These are phyloP conservation scores for Julus scandinavius DNA, from an alignment of 2,888 invertebrate genomes.

Conservation along the genomic window DNA sequence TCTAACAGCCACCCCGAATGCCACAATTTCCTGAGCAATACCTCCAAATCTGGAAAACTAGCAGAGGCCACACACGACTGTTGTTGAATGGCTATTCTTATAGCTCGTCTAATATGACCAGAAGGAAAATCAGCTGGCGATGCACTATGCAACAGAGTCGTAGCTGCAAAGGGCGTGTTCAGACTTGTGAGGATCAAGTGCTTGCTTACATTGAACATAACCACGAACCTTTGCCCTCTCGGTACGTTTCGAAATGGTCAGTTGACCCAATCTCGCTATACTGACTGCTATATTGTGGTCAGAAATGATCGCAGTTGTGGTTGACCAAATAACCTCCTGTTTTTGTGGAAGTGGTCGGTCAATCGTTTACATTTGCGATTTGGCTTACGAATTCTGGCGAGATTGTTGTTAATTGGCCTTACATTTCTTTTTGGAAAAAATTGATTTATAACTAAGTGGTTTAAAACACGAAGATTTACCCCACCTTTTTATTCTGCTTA, in stretches of 20 bases:
- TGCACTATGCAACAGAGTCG: conserved; percentile 5
- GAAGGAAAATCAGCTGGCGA: background rate
- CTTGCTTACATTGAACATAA: background rate
- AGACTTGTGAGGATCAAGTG: background rate
- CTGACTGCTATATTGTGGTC: no score
- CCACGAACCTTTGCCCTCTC: conserved; percentile 19
- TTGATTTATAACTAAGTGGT: background rate
- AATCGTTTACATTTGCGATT: background rate
- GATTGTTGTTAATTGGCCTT: background rate
- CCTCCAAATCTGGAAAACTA: background rate
- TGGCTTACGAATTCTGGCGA: background rate
- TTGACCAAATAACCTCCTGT: no score
- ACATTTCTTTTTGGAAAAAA: background rate
- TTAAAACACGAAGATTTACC: background rate
- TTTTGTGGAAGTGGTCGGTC: no score
- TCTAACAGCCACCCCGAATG: background rate
- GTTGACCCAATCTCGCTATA: background rate
- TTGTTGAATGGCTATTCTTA: background rate
- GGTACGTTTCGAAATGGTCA: background rate
- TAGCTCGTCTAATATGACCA: background rate
- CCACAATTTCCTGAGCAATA: background rate
- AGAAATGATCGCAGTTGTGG: no score
- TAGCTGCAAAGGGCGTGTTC: background rate
- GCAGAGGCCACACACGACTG: background rate
- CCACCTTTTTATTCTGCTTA: background rate